Evolutionary conservation across 2,797 vertebrate genomes (phyloP).

Genomic region (Otolemur crassicaudatus): DNA sequence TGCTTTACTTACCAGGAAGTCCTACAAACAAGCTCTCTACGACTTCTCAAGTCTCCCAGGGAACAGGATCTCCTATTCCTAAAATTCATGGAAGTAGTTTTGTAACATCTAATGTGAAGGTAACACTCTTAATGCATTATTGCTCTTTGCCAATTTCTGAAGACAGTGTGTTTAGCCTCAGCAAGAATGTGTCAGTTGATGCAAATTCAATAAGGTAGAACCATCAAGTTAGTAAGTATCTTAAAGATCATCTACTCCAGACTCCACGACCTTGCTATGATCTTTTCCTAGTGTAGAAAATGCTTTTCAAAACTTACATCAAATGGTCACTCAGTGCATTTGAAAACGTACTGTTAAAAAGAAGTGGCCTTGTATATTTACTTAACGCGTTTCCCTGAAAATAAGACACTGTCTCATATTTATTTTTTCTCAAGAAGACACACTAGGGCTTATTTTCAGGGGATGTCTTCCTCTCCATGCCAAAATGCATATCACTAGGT

Average conservation of each 20-base stretch:
- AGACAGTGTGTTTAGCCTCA: not conserved
- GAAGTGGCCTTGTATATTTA: not conserved
- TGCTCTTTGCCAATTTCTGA: not conserved
- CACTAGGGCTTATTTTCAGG: too few relatives aligned
- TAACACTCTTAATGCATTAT: conserved; percentile 83
- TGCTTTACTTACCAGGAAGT: conserved; percentile 90
- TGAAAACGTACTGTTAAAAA: not conserved
- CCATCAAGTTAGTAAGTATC: not conserved
- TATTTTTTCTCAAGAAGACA: too few relatives aligned
- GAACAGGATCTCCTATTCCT: conserved; percentile 93
- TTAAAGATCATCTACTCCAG: not conserved
- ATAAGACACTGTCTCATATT: too few relatives aligned
- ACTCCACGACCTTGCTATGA: not conserved
- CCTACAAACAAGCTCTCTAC: conserved; percentile 92
- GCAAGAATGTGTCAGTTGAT: not conserved
- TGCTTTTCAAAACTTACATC: not conserved
- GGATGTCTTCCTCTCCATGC: too few relatives aligned
- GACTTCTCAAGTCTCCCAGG: conserved; percentile 89
- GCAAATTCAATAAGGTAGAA: not conserved
- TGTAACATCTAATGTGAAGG: conserved; percentile 96
- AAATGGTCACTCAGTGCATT: not conserved
- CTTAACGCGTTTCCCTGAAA: not conserved
- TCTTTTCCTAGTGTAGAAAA: not conserved
- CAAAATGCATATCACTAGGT: too few relatives aligned
- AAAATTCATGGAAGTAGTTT: conserved; percentile 96